A percentile compares a stretch with the other conserved stretches of the same genome.
These are phyloP conservation scores for Drosophila santomea DNA, from an alignment of 1,140 invertebrate species.

Conservation along the genomic window DNA sequence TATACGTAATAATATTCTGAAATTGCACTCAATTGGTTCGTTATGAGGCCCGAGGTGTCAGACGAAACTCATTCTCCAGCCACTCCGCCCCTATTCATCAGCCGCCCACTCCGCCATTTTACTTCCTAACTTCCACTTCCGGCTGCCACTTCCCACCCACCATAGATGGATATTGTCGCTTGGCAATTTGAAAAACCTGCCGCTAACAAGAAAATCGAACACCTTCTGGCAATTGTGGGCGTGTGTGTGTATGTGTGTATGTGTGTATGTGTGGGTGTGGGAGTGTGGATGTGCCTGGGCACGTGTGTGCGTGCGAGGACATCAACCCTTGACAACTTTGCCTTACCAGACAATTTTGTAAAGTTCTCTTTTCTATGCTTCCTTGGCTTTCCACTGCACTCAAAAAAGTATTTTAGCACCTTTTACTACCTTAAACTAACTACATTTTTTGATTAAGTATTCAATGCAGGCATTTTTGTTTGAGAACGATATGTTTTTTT, in stretches of 20 bases:
- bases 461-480: too few species aligned
- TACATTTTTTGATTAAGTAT: too few species aligned
- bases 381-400: constrained; percentile 17
- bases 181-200: constrained; percentile 63
- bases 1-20: constrained; percentile 75
- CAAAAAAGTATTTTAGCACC: neutral
- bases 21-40: constrained; percentile 77
- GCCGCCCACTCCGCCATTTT: constrained; percentile 1
- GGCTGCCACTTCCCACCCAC: constrained; percentile 16
- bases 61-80: constrained; percentile 20
- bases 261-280: neutral
- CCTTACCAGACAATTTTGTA: constrained; percentile 69
- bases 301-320: constrained; percentile 28
- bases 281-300: constrained; percentile 1
- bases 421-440: neutral
- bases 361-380: constrained; percentile 51
- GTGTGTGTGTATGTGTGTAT: constrained; percentile 7
- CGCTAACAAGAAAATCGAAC: constrained; percentile 50
- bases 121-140: constrained; percentile 14
- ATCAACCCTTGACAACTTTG: constrained; percentile 68
- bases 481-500: too few species aligned
- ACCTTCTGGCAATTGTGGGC: constrained; percentile 41
- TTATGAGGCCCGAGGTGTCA: constrained; percentile 61
- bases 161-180: constrained; percentile 68
- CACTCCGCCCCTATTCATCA: constrained; percentile 12